phyloP scores from a whole-genome alignment of 2,888 invertebrate species.

The Drymonia ruficornis region DNA sequence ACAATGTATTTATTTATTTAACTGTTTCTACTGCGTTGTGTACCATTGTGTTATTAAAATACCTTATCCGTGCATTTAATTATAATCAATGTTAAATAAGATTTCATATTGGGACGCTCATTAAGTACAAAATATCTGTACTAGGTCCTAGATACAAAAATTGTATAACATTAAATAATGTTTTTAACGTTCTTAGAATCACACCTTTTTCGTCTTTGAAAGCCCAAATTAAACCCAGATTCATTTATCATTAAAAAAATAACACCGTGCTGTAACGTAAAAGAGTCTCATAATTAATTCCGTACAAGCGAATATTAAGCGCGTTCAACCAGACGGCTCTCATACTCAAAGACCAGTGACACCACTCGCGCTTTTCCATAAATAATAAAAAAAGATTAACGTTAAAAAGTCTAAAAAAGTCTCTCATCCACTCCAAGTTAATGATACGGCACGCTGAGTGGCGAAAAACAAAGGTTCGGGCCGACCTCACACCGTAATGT shows the following conservation, averaged over 20 bases:
- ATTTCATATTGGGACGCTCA: no score
- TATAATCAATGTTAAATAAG: no score
- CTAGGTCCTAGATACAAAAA: no score
- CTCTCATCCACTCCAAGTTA: constrained; percentile 80
- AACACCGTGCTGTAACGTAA: constrained; percentile 6
- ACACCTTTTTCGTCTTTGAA: no score
- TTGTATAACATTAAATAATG: no score
- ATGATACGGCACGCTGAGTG: constrained; percentile 83
- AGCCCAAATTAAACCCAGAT: background rate
- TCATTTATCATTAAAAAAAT: background rate
- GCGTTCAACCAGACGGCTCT: constrained; percentile 54
- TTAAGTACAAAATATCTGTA: no score
- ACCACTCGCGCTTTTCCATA: constrained; percentile 69
- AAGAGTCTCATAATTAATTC: constrained; percentile 59
- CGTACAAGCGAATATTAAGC: constrained; percentile 60
- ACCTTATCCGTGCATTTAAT: no score
- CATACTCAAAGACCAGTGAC: constrained; percentile 70
- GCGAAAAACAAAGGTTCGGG: constrained; percentile 78
- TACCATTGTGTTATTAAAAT: no score
- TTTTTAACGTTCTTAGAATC: no score
- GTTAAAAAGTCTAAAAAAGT: constrained; percentile 79
- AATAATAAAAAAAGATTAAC: constrained; percentile 78
- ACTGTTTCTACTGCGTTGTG: no score
- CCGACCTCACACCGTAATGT: constrained; percentile 60
- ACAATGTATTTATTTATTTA: no score